Base-by-base conservation (phyloP, 2,797 vertebrate species). In the Graptemys geographica region DNA sequence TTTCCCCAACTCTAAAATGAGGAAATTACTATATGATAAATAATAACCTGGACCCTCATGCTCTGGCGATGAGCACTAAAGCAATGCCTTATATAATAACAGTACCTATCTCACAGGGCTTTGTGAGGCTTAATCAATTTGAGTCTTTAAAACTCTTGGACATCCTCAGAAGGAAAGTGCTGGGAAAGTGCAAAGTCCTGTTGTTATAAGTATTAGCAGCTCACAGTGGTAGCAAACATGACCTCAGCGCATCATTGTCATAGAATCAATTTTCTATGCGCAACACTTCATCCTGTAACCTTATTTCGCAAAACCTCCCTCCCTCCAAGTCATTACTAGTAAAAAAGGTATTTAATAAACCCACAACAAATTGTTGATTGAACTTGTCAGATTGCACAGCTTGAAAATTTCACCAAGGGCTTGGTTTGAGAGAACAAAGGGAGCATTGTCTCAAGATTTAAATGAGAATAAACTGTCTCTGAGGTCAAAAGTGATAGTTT, bases 281-380 rank as follows among this genome's bases (percentile, higher is more conserved):
- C 11, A 3, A 51, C 0, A 0, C n/a, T 79, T 79, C 28, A 23
- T 87, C 25, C 86, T 52, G 7, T 47, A 78, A 41, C 8, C 2
- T 11, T 55, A 0, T 55, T 81, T 19, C 27, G 84, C 8, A 62
- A n/a, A 65, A 79, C 0, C 72, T 4, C 28, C 59, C 57, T 12
- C 21, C 33, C 7, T 5, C 18, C 19, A 56, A 1, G 0, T 21
- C 52, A 37, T 52, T 86, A 1, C 47, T 44, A 65, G 31, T 13
- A 25, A 84, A 79, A 69, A 69, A 55, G 52, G 25, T 33, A 9
- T 72, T 84, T 27, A 79, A 0, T 78, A 81, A 87, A 9, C 13
- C 79, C 82, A 28, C 2, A 3, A 69, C 31, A 33, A 74, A 41
- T 31, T 23, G 81, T 31, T 76, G 25, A 28, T 83, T 27, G 37